Conservation (phyloP, 2,113 vertebrate species). For the Phaethon lepturus region DNA sequence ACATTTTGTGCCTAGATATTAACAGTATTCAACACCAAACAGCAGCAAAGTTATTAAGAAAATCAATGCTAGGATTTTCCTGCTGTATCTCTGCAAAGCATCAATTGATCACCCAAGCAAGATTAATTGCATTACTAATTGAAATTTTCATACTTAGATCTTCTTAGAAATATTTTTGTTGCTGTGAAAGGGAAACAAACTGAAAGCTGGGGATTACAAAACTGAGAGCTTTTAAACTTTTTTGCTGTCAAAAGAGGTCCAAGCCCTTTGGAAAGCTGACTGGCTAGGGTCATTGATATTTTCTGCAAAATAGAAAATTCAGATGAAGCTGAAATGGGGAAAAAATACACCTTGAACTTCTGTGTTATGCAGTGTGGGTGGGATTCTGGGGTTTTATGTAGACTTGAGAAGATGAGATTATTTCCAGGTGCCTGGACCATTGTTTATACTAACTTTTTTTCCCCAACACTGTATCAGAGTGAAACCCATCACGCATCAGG, state of each 20-base stretch:
- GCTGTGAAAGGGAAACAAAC: neutral
- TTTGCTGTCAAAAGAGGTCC: neutral
- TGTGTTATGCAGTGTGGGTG: neutral
- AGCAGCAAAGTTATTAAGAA: neutral
- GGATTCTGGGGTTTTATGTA: fast-evolving
- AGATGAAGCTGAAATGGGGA: neutral
- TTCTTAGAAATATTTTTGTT: neutral
- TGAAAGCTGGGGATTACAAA: neutral
- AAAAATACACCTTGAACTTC: neutral
- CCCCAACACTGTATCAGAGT: neutral
- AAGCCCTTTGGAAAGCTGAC: neutral
- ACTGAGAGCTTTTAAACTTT: neutral
- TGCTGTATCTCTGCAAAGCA: neutral
- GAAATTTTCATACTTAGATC: neutral
- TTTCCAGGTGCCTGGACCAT: neutral
- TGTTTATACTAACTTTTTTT: neutral
- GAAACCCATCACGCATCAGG: neutral
- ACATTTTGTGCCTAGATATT: neutral
- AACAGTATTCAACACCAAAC: neutral
- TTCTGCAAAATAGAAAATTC: neutral
- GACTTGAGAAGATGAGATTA: neutral
- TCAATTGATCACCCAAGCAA: neutral
- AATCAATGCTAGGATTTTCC: neutral
- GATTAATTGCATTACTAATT: neutral
- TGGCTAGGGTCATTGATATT: neutral